Evolutionary conservation across 2,888 invertebrate species (phyloP).

Genomic region (Amblyteles armatorius): DNA sequence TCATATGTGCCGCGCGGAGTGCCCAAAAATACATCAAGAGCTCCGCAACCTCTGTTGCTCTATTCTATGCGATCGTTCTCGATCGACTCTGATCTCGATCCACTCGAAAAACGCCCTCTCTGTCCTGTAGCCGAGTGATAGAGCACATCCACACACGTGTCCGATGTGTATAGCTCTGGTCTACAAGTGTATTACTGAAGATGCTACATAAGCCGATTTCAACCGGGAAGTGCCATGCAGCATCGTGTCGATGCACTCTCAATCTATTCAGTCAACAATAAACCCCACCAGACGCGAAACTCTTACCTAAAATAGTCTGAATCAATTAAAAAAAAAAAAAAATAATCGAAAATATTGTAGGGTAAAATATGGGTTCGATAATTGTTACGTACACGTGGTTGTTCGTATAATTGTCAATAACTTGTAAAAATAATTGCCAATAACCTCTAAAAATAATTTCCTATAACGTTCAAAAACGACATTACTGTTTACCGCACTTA

Average conservation of each 20-base stretch:
- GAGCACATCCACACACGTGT: slow-evolving; percentile 9
- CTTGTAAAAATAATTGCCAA: background rate
- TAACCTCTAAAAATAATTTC: no score
- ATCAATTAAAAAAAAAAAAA: background rate
- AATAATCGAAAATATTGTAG: background rate
- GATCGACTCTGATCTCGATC: slow-evolving; percentile 40
- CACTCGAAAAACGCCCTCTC: slow-evolving; percentile 52
- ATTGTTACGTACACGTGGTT: background rate
- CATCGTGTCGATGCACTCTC: slow-evolving; percentile 37
- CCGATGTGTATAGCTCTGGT: slow-evolving; percentile 11
- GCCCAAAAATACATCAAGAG: slow-evolving; percentile 45
- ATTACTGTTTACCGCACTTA: background rate
- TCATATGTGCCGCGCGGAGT: slow-evolving; percentile 9
- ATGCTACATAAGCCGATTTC: slow-evolving; percentile 28
- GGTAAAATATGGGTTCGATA: background rate
- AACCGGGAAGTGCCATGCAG: background rate
- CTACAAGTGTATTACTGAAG: slow-evolving; percentile 17
- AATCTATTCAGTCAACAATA: slow-evolving; percentile 19
- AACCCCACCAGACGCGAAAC: background rate
- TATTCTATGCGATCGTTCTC: slow-evolving; percentile 1
- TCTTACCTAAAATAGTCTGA: slow-evolving; percentile 9
- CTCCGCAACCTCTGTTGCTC: slow-evolving; percentile 5
- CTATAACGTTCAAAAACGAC: background rate
- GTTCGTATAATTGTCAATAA: background rate
- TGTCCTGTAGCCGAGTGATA: slow-evolving; percentile 49